Conservation (phyloP, 2,888 invertebrate genomes). For the Geotrupes spiniger region DNA sequence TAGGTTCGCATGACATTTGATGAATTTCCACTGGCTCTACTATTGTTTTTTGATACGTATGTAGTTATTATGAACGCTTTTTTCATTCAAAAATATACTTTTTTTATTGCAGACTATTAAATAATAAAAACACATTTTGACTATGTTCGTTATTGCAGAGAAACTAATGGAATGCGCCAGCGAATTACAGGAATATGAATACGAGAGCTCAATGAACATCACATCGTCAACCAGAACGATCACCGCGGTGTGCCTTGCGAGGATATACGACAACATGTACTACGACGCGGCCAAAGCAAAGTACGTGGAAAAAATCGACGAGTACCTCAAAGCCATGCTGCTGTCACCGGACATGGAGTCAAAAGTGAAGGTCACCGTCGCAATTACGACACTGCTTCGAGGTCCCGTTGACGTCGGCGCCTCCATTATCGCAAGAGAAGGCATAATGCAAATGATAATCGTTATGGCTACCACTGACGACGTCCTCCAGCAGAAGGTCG, state of each 20-base stretch:
- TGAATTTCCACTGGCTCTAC: too few species aligned
- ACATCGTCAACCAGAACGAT: slow-evolving; percentile 87
- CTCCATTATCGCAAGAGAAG: slow-evolving; percentile 74
- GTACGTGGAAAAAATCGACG: slow-evolving; percentile 76
- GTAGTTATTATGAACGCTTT: too few species aligned
- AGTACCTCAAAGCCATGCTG: slow-evolving; percentile 82
- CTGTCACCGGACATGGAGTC: slow-evolving; percentile 84
- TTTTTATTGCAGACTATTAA: too few species aligned
- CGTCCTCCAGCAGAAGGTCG: slow-evolving; percentile 80
- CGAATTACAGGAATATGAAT: slow-evolving; percentile 88
- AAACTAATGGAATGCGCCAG: slow-evolving; percentile 88
- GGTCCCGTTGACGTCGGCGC: slow-evolving; percentile 95
- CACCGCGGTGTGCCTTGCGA: slow-evolving; percentile 84
- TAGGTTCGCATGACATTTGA: too few species aligned
- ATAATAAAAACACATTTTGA: neutral
- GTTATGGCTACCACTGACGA: slow-evolving; percentile 96
- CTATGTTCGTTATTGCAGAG: slow-evolving; percentile 40
- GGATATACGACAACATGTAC: slow-evolving; percentile 94
- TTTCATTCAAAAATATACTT: too few species aligned
- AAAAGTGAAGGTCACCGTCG: slow-evolving; percentile 76
- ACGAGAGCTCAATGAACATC: slow-evolving; percentile 87
- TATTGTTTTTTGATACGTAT: too few species aligned
- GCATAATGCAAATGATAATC: slow-evolving; percentile 93
- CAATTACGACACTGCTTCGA: slow-evolving; percentile 82
- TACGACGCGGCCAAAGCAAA: slow-evolving; percentile 78